phyloP scores from a whole-genome alignment of 2,888 invertebrate species.

The Autographa pulchrina region DNA sequence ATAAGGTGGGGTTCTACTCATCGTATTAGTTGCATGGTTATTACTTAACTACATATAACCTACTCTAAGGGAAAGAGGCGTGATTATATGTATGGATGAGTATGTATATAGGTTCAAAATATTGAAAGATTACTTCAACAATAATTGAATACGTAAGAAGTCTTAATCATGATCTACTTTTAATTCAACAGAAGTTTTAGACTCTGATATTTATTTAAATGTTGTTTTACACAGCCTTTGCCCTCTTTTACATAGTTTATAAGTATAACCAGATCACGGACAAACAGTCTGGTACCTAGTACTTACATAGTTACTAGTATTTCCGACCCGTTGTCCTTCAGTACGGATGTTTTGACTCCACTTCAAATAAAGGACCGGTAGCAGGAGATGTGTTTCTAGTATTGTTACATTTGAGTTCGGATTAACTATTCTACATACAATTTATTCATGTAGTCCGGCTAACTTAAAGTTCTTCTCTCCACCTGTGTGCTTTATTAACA shows the following conservation, averaged over 20 bases:
- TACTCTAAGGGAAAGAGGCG: no score
- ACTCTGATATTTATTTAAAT: background rate
- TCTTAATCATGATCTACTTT: no score
- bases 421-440: background rate
- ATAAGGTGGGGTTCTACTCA: no score
- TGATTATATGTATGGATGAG: no score
- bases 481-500: no score
- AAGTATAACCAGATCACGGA: background rate
- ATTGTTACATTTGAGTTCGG: background rate
- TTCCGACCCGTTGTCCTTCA: background rate
- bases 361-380: background rate
- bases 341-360: background rate
- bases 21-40: no score
- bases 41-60: no score
- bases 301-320: background rate
- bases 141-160: no score
- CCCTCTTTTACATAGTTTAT: background rate
- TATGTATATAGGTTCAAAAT: no score
- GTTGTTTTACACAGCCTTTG: background rate
- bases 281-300: background rate
- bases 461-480: no score
- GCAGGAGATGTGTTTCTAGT: background rate
- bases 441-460: background rate
- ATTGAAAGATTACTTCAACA: no score
- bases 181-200: no score